Base-by-base conservation (phyloP, 2,797 vertebrate species). In the Chloroceryle amazona region DNA sequence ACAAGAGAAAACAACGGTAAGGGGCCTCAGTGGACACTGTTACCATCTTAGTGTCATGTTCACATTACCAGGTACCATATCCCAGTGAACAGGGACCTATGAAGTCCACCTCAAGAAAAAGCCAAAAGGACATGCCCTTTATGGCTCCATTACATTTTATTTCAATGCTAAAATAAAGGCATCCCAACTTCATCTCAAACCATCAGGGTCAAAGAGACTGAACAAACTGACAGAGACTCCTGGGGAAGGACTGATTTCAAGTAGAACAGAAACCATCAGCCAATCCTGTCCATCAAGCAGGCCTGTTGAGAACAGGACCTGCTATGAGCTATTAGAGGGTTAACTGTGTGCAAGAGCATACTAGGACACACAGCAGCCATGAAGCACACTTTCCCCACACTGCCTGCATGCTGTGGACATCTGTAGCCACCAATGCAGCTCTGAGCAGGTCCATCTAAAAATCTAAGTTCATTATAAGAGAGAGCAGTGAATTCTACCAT, bases 291-390 rank as follows among this genome's bases (percentile, higher is more conserved):
- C 33, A 35, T 62, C 58, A 72, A 63, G 54, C 16, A 73, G 67
- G 51, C 6, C 37, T 55, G 39, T 46, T 61, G 46, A 39, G 44
- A 81, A 41, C 35, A 78, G 62, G 23, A 49, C 44, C 33, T 23
- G 26, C 57, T 26, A 6, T 1, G 9, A 73, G 61, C 67, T 65
- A 65, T n/a, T 54, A 29, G 17, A 85, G 8, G 18, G 29, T n/a
- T n/a, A 54, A 41, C 26, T 3, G 1, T 21, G 28, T 15, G 41
- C 0, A 1, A 66, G 8, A 31, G 9, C 4, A 2, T 1, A 19
- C 20, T 9, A 35, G 14, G 29, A 70, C 26, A 55, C 47, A 35
- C 3, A 49, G 70, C 31, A 89, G 44, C 29, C 46, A 51, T 1
- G 1, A 46, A 65, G 13, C 19, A 55, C 22, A 5, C 52, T 74